Evolutionary conservation across 1,140 invertebrate species (phyloP).

Genomic region (Penaeus chinensis): DNA sequence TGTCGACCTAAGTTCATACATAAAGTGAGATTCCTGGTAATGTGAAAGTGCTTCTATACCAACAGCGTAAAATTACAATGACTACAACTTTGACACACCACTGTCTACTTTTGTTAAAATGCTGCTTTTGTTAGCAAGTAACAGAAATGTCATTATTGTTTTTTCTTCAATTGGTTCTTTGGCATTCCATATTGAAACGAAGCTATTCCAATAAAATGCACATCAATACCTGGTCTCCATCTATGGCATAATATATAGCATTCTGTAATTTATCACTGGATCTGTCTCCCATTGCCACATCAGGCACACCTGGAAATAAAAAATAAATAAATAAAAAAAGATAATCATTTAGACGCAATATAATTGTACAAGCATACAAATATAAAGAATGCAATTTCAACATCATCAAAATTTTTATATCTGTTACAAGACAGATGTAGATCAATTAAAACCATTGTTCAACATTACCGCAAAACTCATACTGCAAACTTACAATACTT

Average conservation of each 20-base stretch:
- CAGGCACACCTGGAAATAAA: conserved; percentile 43
- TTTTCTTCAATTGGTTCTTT: too few relatives aligned
- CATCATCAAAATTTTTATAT: too few relatives aligned
- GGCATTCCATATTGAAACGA: neutral
- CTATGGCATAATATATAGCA: conserved; percentile 79
- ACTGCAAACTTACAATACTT: conserved; percentile 65
- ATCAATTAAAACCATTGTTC: neutral
- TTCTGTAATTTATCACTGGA: conserved; percentile 76
- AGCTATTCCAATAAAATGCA: neutral
- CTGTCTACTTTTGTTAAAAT: too few relatives aligned
- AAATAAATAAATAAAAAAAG: conserved; percentile 33
- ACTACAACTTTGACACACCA: too few relatives aligned
- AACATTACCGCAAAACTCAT: neutral
- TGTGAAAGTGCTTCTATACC: too few relatives aligned
- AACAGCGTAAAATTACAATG: too few relatives aligned
- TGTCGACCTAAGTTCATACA: conserved; percentile 66
- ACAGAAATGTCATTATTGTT: too few relatives aligned
- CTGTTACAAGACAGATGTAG: too few relatives aligned
- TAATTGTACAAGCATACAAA: too few relatives aligned
- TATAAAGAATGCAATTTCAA: too few relatives aligned
- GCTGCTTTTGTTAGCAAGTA: too few relatives aligned
- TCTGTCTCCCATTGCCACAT: conserved; percentile 67
- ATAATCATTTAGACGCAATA: too few relatives aligned
- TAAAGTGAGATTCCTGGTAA: neutral
- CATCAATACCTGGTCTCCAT: conserved; percentile 76